Base-by-base conservation (phyloP, 2,113 vertebrate genomes). In the Spermophilus dauricus region DNA sequence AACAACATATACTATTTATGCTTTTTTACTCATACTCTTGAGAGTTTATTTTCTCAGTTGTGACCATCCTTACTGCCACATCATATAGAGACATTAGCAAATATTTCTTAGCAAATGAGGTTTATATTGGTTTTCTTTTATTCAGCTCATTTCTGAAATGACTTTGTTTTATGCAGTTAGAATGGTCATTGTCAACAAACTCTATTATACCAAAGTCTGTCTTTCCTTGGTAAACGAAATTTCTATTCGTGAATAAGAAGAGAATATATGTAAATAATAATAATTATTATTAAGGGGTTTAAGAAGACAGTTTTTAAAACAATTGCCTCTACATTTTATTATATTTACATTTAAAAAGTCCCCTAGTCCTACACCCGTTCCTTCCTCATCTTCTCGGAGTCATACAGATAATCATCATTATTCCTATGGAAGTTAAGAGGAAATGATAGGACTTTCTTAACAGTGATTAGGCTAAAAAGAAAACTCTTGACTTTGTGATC, bases 101-200 rank as follows among this genome's bases (percentile, higher is more conserved):
- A 14, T 20, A 58, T 90, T 92, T 96, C 53, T 45, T 86, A 83
- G 32, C 72, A 80, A 96, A 45, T 73, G 42, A n/a, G 22, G 12
- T 22, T 95, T 67, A 7, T 53, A 48, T 91, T 89, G 61, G 61
- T 26, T 91, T 8, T 93, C 37, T 81, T 89, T 89, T 24, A 4
- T 45, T 53, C 95, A 34, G 89, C 84, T 91, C 28, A n/a, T 95
- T 94, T 96, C 48, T 95, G 56, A 95, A 93, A 94, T 86, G 77
- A 78, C 67, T 80, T 96, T 34, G 16, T 86, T 82, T 69, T 92
- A 78, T 91, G 93, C 75, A 89, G 12, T 30, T 65, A 83, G 51
- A 18, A 22, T 42, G 76, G 6, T 96, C 37, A 58, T 87, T 76
- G 69, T 48, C 58, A 82, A 17, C 39, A 75, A 94, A 77, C 34